A percentile compares a stretch with the other conserved stretches of the same genome.
Conservation (phyloP, 2,888 invertebrate species). For the Cheilosia soror region DNA sequence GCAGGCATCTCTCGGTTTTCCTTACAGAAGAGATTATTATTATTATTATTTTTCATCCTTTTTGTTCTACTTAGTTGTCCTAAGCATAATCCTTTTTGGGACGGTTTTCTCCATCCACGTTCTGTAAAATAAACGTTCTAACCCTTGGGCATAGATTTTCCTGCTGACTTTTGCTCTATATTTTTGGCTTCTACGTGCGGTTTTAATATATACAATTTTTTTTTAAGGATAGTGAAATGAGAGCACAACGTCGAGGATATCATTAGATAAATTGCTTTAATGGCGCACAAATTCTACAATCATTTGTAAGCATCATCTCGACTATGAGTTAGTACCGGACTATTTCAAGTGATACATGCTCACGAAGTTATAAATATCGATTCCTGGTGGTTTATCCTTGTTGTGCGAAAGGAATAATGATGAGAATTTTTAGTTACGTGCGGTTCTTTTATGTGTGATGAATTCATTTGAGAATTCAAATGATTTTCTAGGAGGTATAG, state of each 20-base stretch:
- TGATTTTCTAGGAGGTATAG: no score
- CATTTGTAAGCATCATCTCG: conserved; percentile 1
- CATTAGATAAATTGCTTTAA: conserved; percentile 65
- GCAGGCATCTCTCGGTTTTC: conserved; percentile 6
- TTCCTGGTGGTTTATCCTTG: no score
- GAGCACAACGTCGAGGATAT: conserved; percentile 47
- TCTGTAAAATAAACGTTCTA: conserved; percentile 1
- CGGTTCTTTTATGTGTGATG: no score
- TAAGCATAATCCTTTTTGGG: conserved; percentile 3
- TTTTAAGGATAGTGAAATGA: conserved; percentile 17
- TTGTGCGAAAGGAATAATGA: no score
- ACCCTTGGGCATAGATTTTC: conserved; percentile 24
- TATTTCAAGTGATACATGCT: background rate
- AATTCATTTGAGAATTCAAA: no score
- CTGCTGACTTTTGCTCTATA: conserved; percentile 19
- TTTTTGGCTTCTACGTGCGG: conserved; percentile 1
- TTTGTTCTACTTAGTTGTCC: conserved; percentile 11
- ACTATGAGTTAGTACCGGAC: background rate
- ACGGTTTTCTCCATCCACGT: background rate
- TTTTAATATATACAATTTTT: background rate
- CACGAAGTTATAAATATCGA: background rate
- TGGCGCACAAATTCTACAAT: conserved; percentile 5
- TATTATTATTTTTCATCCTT: background rate
- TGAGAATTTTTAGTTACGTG: no score
- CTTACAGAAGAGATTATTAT: conserved; percentile 2